These are phyloP conservation scores for Sarcophaga rosellei DNA, from an alignment of 2,888 invertebrate species.

Conservation along the genomic window DNA sequence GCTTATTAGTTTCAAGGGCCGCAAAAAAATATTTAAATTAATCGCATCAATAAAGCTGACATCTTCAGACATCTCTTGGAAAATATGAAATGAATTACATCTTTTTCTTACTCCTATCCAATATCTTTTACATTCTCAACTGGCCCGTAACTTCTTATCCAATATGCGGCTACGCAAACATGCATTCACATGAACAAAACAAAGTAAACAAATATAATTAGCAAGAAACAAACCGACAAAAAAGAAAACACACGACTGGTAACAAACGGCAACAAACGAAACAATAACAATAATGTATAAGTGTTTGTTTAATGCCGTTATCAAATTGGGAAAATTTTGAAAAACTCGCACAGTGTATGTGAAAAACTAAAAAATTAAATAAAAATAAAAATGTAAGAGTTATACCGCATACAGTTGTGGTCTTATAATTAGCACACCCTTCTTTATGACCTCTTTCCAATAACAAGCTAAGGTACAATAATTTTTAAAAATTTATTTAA, in stretches of 20 bases:
- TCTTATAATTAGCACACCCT: too few relatives aligned
- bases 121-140: background rate
- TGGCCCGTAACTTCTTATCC: background rate
- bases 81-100: background rate
- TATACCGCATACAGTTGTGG: too few relatives aligned
- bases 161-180: background rate
- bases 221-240: background rate
- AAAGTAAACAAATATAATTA: constrained; percentile 13
- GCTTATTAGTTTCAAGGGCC: too few relatives aligned
- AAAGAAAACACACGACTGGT: background rate
- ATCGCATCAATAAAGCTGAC: too few relatives aligned
- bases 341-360: background rate
- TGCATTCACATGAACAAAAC: background rate
- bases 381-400: too few relatives aligned
- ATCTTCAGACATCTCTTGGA: background rate
- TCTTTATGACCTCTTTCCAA: too few relatives aligned
- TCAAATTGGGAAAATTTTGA: background rate
- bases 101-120: background rate
- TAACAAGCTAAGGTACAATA: too few relatives aligned
- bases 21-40: too few relatives aligned
- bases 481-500: too few relatives aligned
- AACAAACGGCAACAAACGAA: background rate
- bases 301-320: constrained; percentile 34
- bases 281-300: background rate
- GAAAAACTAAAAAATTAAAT: background rate